phyloP scores from a whole-genome alignment of 2,113 vertebrate genomes.

The Peromyscus polionotus region DNA sequence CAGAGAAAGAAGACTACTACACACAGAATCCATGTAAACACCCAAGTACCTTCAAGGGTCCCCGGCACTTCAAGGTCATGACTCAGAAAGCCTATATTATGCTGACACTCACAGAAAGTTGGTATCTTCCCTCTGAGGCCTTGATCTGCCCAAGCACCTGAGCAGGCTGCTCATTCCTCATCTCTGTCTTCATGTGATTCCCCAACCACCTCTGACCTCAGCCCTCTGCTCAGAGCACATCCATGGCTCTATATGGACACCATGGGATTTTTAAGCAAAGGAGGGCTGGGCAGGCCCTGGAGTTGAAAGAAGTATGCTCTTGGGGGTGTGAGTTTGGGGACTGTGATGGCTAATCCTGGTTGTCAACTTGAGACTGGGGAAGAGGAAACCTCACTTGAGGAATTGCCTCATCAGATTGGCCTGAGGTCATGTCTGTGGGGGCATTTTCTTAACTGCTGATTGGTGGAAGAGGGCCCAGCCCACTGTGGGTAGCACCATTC shows the following conservation, averaged over 20 bases:
- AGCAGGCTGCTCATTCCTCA: accelerated
- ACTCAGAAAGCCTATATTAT: background rate
- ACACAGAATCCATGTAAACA: background rate
- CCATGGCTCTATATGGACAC: background rate
- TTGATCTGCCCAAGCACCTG: background rate
- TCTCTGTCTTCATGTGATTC: background rate
- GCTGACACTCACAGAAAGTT: too few relatives aligned
- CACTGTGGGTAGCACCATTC: background rate
- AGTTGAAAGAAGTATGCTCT: background rate
- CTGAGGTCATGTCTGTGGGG: background rate
- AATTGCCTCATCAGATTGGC: background rate
- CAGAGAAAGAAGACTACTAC: background rate
- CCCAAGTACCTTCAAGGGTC: background rate
- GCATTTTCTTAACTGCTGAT: background rate
- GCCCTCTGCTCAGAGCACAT: background rate
- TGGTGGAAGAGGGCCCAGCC: background rate
- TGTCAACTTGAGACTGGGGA: background rate
- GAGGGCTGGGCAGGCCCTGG: too few relatives aligned
- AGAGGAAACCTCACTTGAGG: background rate
- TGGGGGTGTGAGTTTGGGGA: background rate
- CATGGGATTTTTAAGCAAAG: too few relatives aligned
- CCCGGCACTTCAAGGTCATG: background rate
- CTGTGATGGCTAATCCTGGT: background rate
- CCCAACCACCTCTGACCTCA: too few relatives aligned
- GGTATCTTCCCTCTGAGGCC: background rate